Conservation (phyloP, 2,113 vertebrate genomes). For the Acrocephalus kingi region DNA sequence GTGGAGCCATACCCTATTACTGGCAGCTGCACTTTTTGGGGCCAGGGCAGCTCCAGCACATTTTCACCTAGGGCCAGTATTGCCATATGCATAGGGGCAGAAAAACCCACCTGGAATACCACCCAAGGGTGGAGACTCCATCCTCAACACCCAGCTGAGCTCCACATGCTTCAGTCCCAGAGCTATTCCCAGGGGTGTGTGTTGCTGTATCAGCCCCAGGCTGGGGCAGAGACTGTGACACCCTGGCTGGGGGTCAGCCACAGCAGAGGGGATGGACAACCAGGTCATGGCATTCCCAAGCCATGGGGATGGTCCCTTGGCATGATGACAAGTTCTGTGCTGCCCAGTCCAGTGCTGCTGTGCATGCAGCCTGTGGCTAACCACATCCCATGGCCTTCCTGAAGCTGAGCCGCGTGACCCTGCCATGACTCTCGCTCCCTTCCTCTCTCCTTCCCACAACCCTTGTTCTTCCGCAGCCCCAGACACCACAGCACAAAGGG, state of each 20-base stretch:
- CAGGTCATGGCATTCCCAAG: no score
- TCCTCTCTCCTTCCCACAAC: slow-evolving; percentile 55
- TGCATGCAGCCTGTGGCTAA: slow-evolving; percentile 59
- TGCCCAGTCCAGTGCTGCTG: rapidly evolving
- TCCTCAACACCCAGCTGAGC: not conserved
- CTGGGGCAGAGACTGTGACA: not conserved
- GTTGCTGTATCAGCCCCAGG: not conserved
- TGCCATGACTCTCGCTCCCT: not conserved
- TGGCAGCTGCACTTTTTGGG: not conserved
- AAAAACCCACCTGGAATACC: not conserved
- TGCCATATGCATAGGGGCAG: not conserved
- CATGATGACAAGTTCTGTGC: not conserved
- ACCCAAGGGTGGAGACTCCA: not conserved
- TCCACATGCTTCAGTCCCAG: rapidly evolving
- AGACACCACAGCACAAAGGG: not conserved
- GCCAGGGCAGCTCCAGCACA: not conserved
- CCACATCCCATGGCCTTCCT: slow-evolving; percentile 69
- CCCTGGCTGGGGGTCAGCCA: not conserved
- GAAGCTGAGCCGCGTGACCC: slow-evolving; percentile 45
- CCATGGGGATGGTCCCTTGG: not conserved
- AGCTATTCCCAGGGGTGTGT: not conserved
- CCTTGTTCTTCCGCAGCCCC: not conserved
- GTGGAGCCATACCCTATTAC: not conserved
- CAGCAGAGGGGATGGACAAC: rapidly evolving
- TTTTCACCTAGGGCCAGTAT: not conserved